Evolutionary conservation across 2,113 vertebrate species (phyloP), one percentile per base, ranked within the genome.

Genomic region (Hemibagrus wyckioides): DNA sequence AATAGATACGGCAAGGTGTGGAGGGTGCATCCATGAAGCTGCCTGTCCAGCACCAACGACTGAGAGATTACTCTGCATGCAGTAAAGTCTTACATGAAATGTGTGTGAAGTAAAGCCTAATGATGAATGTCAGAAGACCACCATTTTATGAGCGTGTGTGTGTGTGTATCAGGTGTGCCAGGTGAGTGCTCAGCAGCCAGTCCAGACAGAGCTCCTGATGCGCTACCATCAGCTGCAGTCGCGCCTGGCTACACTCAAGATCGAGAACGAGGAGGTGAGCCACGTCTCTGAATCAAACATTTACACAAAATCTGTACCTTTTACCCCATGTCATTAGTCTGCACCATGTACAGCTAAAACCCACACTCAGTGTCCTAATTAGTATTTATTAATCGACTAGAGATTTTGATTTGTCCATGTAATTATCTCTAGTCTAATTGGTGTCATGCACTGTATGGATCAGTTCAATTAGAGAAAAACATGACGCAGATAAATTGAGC

Each of bases 211-310:
- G 90, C 92, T 99, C 80, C 94, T 99, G 86, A 97, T 99, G 97
- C 94, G 98, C 50, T 97, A 98, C 94, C 98, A 99, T 93, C 98
- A 99, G 94, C 96, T 99, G 91, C 98, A 99, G 94, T 99, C 98
- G 0, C 96, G 98, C 81, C 95, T 99, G 73, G 96, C 97, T 87
- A 99, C 97, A 0, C 96, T 99, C 91, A 98, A 96, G 95, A 99
- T 99, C 71, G 98, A 99, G 93, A 99, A 99, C 0, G 98, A 99
- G 87, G 98, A 99, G 97, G 97, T 99, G 92, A 96, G 93, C 3
- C 9, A 1, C 6, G 28, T 82, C 13, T 61, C 57, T 63, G 33
- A 69, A 13, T 0, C 17, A 30, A 25, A 69, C 23, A 33, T 50
- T 67, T 19, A 52, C 15, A 67, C 33, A 81, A 7, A 59, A 21